Conservation (phyloP, 2,888 invertebrate species). For the Cerceris ruficornis region DNA sequence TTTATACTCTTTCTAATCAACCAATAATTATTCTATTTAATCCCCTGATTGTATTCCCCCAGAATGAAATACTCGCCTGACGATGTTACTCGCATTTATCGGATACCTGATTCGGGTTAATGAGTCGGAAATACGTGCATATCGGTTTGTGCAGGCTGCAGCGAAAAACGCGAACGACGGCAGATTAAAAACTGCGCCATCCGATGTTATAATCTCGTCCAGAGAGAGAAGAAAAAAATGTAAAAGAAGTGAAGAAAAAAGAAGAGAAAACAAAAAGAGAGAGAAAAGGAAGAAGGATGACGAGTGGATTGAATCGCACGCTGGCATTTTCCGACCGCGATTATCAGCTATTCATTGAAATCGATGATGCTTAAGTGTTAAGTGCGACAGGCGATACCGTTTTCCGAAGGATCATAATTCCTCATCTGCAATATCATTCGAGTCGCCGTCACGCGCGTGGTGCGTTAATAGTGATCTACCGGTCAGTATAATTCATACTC, state of each 20-base stretch:
- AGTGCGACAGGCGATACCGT: not conserved
- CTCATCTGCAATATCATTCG: slow-evolving; percentile 34
- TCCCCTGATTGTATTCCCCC: not conserved
- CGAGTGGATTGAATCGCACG: not conserved
- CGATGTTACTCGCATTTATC: not conserved
- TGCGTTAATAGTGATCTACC: slow-evolving; percentile 69
- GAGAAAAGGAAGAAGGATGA: no score
- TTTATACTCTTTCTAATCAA: no score
- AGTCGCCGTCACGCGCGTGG: slow-evolving; percentile 23
- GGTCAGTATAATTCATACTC: slow-evolving; percentile 73
- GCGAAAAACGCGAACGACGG: no score
- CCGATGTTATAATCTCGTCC: no score
- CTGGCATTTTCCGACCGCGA: not conserved
- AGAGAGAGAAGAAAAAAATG: no score
- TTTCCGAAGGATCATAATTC: slow-evolving; percentile 41
- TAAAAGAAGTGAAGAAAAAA: no score
- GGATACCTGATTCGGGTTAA: not conserved
- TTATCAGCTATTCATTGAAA: no score
- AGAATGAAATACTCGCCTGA: not conserved
- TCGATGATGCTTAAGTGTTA: no score
- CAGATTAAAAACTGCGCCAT: no score
- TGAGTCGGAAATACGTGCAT: not conserved
- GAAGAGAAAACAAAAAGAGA: no score
- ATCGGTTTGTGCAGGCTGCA: slow-evolving; percentile 2
- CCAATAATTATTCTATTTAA: not conserved